Conservation (phyloP, 2,113 vertebrate species). For the Odontesthes bonariensis region DNA sequence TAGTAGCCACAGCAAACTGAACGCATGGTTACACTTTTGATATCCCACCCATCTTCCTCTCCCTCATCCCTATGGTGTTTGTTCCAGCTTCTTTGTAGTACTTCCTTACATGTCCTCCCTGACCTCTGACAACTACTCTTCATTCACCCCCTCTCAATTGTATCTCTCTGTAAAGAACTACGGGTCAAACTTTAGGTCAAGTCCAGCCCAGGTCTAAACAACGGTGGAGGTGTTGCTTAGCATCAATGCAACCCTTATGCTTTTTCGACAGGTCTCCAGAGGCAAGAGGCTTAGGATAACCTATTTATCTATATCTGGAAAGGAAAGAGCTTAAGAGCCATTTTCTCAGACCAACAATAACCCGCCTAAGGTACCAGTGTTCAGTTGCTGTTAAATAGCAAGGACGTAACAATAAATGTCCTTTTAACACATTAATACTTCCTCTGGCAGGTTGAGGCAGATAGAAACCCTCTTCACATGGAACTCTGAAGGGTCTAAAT, state of each 20-base stretch:
- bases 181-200: too few species aligned
- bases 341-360: conserved; percentile 29
- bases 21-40: too few species aligned
- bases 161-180: too few species aligned
- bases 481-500: conserved; percentile 40
- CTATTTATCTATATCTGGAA: conserved; percentile 21
- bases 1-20: too few species aligned
- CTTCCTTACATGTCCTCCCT: too few species aligned
- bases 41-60: too few species aligned
- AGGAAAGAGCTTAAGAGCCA: conserved; percentile 14
- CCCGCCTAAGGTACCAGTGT: background rate
- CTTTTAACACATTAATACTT: conserved; percentile 38
- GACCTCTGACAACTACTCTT: too few species aligned
- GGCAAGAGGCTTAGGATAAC: background rate
- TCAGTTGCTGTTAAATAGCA: conserved; percentile 36
- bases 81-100: too few species aligned
- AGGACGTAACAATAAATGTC: conserved; percentile 49
- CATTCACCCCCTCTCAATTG: too few species aligned
- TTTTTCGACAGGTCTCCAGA: background rate
- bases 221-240: too few species aligned
- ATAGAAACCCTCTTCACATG: conserved; percentile 36
- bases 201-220: background rate
- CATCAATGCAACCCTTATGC: background rate
- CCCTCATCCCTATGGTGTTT: too few species aligned
- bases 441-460: conserved; percentile 7